These are phyloP conservation scores for Eucera pruinosa DNA, from an alignment of 2,888 invertebrate species.

Conservation along the genomic window DNA sequence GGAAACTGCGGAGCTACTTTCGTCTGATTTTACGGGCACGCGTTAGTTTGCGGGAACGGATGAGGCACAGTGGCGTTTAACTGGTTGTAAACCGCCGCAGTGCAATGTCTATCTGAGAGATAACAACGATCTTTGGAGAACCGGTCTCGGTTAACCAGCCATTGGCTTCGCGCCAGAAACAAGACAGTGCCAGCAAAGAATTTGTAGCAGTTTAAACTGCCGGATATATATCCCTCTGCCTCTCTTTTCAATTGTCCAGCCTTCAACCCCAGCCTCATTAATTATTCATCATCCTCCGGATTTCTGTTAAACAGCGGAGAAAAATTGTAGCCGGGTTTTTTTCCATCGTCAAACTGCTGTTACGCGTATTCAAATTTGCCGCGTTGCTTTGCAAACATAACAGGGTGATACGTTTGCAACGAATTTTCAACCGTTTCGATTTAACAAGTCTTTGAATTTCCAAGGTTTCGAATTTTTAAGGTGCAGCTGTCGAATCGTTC, in stretches of 20 bases:
- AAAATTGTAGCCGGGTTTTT: no score
- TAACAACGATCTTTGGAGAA: slow-evolving; percentile 47
- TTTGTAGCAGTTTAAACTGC: slow-evolving; percentile 4
- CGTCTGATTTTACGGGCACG: neutral
- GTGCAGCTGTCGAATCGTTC: no score
- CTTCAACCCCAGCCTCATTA: neutral
- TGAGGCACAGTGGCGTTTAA: slow-evolving; percentile 27
- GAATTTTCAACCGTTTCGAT: no score
- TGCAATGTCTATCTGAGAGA: slow-evolving; percentile 34
- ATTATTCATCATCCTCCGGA: no score
- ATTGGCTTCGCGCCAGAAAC: slow-evolving; percentile 42
- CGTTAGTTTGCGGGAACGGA: neutral
- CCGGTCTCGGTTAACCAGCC: slow-evolving; percentile 42
- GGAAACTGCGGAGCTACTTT: neutral
- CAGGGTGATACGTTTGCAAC: no score
- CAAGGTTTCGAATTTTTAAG: no score
- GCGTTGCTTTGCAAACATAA: no score
- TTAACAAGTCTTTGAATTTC: no score
- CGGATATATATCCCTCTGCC: slow-evolving; percentile 6
- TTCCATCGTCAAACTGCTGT: no score
- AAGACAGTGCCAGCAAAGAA: slow-evolving; percentile 35
- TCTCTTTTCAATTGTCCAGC: slow-evolving; percentile 26
- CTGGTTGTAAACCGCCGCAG: slow-evolving; percentile 29
- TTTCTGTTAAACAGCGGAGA: no score
- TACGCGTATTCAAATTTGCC: no score